Evolutionary conservation across 1,140 invertebrate genomes (phyloP).

Genomic region (Drosophila suzukii): DNA sequence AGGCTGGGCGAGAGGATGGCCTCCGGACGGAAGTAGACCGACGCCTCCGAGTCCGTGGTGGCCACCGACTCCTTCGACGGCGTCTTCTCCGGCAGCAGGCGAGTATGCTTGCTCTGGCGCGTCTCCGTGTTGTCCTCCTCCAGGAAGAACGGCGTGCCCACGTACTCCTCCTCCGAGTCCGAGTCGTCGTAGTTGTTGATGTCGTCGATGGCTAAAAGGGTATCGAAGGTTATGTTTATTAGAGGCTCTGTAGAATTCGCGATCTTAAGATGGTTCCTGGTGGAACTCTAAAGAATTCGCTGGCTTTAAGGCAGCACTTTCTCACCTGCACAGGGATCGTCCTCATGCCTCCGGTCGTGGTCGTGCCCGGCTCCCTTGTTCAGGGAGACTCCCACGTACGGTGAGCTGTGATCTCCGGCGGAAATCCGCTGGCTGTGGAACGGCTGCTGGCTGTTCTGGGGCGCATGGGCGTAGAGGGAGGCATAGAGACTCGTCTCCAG

Average conservation of each 20-base stretch:
- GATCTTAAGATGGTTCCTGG: too few species aligned
- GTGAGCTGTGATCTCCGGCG: conserved; percentile 46
- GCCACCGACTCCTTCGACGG: conserved; percentile 55
- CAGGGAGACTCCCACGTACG: conserved; percentile 70
- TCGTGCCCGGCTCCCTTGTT: conserved; percentile 52
- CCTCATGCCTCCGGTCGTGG: conserved; percentile 53
- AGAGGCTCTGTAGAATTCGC: too few species aligned
- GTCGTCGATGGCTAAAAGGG: conserved; percentile 69
- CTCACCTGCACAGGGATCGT: conserved; percentile 75
- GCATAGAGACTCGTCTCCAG: conserved; percentile 79
- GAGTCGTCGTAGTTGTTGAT: conserved; percentile 76
- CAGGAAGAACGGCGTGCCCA: conserved; percentile 70
- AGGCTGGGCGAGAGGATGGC: conserved; percentile 89
- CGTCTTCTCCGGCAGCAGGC: conserved; percentile 43
- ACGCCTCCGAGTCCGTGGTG: conserved; percentile 61
- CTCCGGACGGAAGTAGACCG: conserved; percentile 65
- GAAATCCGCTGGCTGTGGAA: conserved; percentile 24
- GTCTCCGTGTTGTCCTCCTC: conserved; percentile 64
- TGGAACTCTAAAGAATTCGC: too few species aligned
- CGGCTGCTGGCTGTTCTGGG: conserved; percentile 24
- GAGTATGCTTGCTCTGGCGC: conserved; percentile 72
- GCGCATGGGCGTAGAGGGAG: conserved; percentile 62
- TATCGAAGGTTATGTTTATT: background rate
- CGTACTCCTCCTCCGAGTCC: conserved; percentile 78
- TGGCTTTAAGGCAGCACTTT: too few species aligned